Evolutionary conservation across 2,888 invertebrate genomes (phyloP).

Genomic region (Drosophila cognata): DNA sequence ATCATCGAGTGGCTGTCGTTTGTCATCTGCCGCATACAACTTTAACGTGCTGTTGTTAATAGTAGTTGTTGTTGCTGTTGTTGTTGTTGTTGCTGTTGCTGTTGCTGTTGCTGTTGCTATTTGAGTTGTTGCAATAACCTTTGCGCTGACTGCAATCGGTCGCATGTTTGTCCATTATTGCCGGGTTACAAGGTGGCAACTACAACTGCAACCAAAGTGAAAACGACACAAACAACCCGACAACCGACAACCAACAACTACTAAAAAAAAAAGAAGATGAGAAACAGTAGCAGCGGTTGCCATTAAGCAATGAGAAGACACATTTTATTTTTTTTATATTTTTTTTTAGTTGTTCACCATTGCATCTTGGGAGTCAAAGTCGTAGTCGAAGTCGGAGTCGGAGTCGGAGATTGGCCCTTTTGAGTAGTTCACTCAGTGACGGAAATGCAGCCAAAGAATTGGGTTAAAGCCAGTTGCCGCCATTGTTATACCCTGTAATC

Average conservation of each 20-base stretch:
- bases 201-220: constrained; percentile 64
- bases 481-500: constrained; percentile 47
- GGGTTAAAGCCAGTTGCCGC: constrained; percentile 60
- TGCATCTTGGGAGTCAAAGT: constrained; percentile 6
- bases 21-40: constrained; percentile 68
- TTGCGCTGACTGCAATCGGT: constrained; percentile 61
- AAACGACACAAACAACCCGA: constrained; percentile 57
- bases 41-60: constrained; percentile 27
- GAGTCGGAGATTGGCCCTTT: constrained; percentile 46
- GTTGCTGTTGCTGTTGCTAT: constrained; percentile 16
- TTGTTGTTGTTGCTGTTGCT: background rate
- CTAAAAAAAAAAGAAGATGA: constrained; percentile 17
- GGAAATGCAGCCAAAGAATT: constrained; percentile 69
- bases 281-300: constrained; percentile 75
- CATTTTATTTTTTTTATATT: constrained; percentile 46
- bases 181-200: constrained; percentile 61
- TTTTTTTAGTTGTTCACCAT: constrained; percentile 38
- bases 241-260: constrained; percentile 21
- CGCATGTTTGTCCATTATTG: constrained; percentile 57
- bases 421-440: constrained; percentile 42
- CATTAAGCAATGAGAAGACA: constrained; percentile 79
- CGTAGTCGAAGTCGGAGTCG: constrained; percentile 5
- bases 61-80: constrained; percentile 12
- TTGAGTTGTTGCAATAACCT: constrained; percentile 57
- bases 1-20: constrained; percentile 80